phyloP scores from a whole-genome alignment of 2,113 vertebrate genomes.

The Cavia porcellus region DNA sequence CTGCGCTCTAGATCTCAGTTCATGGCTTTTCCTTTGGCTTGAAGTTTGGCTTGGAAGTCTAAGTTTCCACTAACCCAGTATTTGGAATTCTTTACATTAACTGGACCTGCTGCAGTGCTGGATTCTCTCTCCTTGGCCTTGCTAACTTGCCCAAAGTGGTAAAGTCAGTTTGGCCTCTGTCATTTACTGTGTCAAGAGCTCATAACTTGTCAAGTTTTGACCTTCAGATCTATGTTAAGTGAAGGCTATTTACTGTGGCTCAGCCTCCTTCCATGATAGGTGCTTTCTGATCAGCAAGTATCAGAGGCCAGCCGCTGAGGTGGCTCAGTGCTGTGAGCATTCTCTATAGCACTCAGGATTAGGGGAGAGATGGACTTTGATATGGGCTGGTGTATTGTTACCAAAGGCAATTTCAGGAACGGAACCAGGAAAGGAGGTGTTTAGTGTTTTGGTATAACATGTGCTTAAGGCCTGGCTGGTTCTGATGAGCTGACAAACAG shows the following conservation, averaged over 20 bases:
- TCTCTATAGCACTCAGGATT: not conserved
- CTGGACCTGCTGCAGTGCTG: not conserved
- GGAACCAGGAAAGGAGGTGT: not conserved
- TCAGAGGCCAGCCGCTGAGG: not conserved
- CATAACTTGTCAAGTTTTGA: not conserved
- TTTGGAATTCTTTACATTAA: not conserved
- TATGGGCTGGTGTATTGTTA: not conserved
- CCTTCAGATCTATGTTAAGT: not conserved
- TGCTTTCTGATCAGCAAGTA: not conserved
- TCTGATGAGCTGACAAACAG: not conserved
- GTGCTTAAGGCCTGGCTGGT: not conserved
- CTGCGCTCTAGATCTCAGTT: not conserved
- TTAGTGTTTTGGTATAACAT: not conserved
- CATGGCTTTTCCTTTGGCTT: not conserved
- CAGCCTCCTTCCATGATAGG: not conserved
- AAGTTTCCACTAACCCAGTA: not conserved
- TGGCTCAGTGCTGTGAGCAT: not conserved
- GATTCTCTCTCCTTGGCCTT: not conserved
- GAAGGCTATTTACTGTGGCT: not conserved
- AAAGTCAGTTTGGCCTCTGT: not conserved
- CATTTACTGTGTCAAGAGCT: not conserved
- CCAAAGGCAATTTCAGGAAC: slow-evolving; percentile 16
- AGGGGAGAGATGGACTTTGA: not conserved
- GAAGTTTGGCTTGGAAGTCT: not conserved
- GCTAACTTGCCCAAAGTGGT: not conserved